Conservation (phyloP, 2,113 vertebrate genomes). For the Picathartes gymnocephalus region DNA sequence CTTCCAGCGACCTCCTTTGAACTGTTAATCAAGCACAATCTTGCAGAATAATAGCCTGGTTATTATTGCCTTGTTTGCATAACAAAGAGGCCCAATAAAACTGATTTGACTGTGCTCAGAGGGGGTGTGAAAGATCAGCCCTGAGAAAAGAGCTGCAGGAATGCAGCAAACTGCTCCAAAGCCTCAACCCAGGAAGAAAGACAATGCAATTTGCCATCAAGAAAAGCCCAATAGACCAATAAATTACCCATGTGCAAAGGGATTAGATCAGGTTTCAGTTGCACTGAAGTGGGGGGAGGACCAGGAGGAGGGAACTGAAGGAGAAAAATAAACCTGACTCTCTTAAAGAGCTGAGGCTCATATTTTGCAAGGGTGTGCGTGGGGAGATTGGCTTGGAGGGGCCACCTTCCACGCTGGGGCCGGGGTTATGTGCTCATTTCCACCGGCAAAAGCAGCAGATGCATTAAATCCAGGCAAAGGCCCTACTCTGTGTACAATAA, state of each 20-base stretch:
- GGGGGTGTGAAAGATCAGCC: constrained; percentile 69
- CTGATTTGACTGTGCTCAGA: constrained; percentile 59
- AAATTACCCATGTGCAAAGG: constrained; percentile 84
- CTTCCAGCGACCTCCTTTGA: constrained; percentile 69
- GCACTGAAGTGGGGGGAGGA: constrained; percentile 58
- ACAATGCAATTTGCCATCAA: constrained; percentile 86
- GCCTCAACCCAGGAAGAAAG: constrained; percentile 77
- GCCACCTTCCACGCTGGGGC: neutral
- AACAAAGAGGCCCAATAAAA: constrained; percentile 78
- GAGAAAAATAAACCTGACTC: constrained; percentile 59
- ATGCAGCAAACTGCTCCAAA: constrained; percentile 63
- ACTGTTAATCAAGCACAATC: constrained; percentile 78
- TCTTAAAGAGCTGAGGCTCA: constrained; percentile 75
- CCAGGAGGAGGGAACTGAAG: constrained; percentile 9
- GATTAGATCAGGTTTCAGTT: constrained; percentile 83
- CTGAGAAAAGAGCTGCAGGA: constrained; percentile 70
- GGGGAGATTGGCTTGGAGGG: neutral
- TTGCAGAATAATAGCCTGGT: constrained; percentile 74
- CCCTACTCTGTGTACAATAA: fast-evolving
- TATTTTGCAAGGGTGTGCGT: constrained; percentile 16
- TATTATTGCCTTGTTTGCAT: constrained; percentile 78
- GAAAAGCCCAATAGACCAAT: constrained; percentile 85
- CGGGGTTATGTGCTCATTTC: neutral
- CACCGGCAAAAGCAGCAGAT: neutral
- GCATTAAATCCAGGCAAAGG: neutral